These are phyloP conservation scores for Epinotia brunnichana DNA, from an alignment of 2,888 invertebrate species.

Conservation along the genomic window DNA sequence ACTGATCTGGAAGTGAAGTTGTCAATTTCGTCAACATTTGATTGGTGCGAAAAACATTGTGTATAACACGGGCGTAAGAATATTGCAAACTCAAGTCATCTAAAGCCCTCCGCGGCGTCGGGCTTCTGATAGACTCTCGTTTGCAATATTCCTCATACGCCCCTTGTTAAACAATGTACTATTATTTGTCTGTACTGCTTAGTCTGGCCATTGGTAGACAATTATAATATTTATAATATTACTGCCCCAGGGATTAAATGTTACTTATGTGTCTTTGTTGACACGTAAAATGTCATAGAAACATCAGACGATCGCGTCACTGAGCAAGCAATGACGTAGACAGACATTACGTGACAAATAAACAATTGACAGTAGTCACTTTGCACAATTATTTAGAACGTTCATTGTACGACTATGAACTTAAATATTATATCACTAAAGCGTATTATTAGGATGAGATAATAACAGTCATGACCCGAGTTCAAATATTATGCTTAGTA, in stretches of 20 bases:
- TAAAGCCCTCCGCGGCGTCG: too few relatives aligned
- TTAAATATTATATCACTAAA: neutral
- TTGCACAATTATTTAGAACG: neutral
- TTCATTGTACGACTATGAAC: slow-evolving; percentile 6
- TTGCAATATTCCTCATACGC: too few relatives aligned
- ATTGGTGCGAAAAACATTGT: too few relatives aligned
- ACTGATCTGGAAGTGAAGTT: too few relatives aligned
- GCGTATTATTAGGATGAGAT: neutral
- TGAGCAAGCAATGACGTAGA: slow-evolving; percentile 14
- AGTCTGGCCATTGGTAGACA: neutral
- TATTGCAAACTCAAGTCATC: too few relatives aligned
- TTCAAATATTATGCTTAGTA: neutral
- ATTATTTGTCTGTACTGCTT: too few relatives aligned
- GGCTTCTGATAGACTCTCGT: too few relatives aligned
- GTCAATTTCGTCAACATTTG: too few relatives aligned
- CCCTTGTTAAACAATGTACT: too few relatives aligned
- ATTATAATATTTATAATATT: too few relatives aligned
- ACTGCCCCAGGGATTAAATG: neutral
- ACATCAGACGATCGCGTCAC: slow-evolving; percentile 8
- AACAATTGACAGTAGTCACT: neutral
- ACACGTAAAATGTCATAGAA: neutral
- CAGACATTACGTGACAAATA: slow-evolving; percentile 17
- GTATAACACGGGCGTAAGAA: too few relatives aligned
- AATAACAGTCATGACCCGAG: neutral
- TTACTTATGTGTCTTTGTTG: neutral